Evolutionary conservation across 2,888 invertebrate species (phyloP), one percentile per base, ranked within the genome.

Genomic region (Lepeophtheirus nordmannii): DNA sequence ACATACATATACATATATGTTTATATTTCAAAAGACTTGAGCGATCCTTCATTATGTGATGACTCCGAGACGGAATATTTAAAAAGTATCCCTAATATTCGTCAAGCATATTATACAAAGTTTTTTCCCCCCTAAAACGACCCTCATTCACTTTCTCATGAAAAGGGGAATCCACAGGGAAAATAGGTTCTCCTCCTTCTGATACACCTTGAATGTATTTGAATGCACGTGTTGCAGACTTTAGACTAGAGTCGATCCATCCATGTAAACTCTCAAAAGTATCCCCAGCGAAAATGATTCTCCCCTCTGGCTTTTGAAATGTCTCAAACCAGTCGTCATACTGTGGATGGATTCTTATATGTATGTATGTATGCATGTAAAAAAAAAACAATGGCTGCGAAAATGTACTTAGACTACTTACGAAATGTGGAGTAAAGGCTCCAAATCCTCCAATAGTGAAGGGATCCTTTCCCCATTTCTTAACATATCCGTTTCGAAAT

Each of bases 171-270:
- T n/a, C n/a, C n/a, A n/a, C n/a, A n/a, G 30, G 30, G 30, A 30
- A 30, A 30, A 30, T 7, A 30, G 7, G 7, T 5, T 30, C 30
- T 7, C 30, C 7, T 30, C 30, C 30, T 30, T 30, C 3, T 30
- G 30, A 30, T 30, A 30, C 30, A 30, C 7, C 30, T 30, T 30
- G 30, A 30, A 30, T 30, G 30, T 30, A 30, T 30, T 46, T 56
- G 22, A 53, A 41, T 23, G 56, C 56, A 46, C 63, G 41, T 17
- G 37, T 38, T 53, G 46, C 63, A 37, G 37, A 37, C 53, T 63
- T 63, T 22, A 63, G 17, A 22, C 53, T 10, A n/a, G 63, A 46
- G 63, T 63, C 63, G 12, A 63, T 53, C 63, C 63, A 63, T 12
- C 30, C 63, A 63, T 63, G 63, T 11, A 53, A 53, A 56, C 10